A percentile compares a stretch with the other conserved stretches of the same genome.
These are phyloP conservation scores for Eunapius fragilis DNA, from an alignment of 37 sponge, comb jelly and placozoan genomes.

Conservation along the genomic window DNA sequence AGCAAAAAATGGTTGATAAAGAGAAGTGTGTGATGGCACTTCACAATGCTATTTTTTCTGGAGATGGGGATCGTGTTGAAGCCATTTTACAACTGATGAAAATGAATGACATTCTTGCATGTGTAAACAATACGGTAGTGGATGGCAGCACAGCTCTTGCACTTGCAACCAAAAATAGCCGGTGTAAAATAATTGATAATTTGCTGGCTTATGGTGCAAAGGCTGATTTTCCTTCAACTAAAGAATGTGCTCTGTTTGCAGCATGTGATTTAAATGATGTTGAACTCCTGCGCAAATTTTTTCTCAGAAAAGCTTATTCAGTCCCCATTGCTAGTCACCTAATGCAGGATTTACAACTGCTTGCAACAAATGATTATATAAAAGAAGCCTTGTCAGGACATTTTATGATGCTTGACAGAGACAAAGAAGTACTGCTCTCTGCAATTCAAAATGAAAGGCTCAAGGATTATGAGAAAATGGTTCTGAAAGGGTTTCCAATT, in stretches of 20 bases:
- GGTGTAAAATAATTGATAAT: not conserved
- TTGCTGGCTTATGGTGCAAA: not conserved
- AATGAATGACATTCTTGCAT: not conserved
- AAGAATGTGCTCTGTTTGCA: not conserved
- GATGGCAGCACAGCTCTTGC: not conserved
- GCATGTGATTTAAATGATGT: not conserved
- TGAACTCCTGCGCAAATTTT: not conserved
- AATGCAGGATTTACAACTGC: not conserved
- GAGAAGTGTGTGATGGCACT: not conserved
- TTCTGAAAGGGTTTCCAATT: not conserved
- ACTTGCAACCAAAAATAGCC: not conserved
- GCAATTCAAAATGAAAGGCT: not conserved
- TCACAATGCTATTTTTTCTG: not conserved
- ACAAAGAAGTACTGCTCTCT: not conserved
- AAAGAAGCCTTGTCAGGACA: not conserved
- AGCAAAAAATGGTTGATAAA: not conserved
- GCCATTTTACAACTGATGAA: not conserved
- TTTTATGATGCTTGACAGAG: not conserved
- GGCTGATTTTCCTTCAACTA: not conserved
- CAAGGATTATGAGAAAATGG: not conserved
- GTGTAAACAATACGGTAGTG: not conserved
- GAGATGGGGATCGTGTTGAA: not conserved
- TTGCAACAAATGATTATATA: not conserved
- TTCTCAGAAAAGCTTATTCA: not conserved
- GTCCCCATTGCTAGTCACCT: not conserved